Evolutionary conservation across 2,797 vertebrate genomes (phyloP).

Genomic region (Amazona finschi): DNA sequence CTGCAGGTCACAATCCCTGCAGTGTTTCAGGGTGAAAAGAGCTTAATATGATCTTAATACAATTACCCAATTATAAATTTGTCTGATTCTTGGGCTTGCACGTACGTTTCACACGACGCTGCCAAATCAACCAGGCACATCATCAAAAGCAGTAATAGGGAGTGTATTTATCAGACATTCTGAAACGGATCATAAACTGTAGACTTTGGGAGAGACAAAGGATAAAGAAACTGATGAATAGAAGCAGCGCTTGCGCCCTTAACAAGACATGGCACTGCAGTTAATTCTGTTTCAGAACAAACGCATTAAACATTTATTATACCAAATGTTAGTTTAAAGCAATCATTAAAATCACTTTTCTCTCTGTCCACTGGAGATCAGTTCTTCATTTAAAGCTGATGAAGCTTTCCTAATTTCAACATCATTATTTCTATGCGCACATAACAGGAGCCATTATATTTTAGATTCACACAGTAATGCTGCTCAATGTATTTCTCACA

Average conservation of each 20-base stretch:
- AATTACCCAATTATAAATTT: slow-evolving; percentile 51
- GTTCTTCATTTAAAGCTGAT: slow-evolving; percentile 53
- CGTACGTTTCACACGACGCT: slow-evolving; percentile 7
- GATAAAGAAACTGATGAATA: slow-evolving; percentile 16
- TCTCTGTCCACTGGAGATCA: slow-evolving; percentile 40
- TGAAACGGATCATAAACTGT: slow-evolving; percentile 48
- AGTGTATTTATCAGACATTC: slow-evolving; percentile 56
- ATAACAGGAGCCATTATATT: slow-evolving; percentile 35
- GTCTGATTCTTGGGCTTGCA: slow-evolving; percentile 14
- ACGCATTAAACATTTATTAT: slow-evolving; percentile 49
- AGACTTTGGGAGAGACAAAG: slow-evolving; percentile 18
- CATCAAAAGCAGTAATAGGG: slow-evolving; percentile 43
- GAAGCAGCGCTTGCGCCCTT: not conserved
- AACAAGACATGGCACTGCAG: not conserved
- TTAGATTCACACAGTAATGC: slow-evolving; percentile 21
- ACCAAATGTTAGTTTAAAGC: slow-evolving; percentile 60
- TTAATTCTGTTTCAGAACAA: slow-evolving; percentile 46
- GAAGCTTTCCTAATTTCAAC: slow-evolving; percentile 61
- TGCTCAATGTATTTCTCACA: slow-evolving; percentile 11
- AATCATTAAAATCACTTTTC: slow-evolving; percentile 55
- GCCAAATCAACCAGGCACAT: slow-evolving; percentile 7
- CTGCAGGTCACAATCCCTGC: slow-evolving; percentile 19
- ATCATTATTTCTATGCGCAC: slow-evolving; percentile 43
- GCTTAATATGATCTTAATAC: slow-evolving; percentile 38
- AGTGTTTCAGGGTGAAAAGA: slow-evolving; percentile 33